A percentile compares a stretch with the other conserved stretches of the same genome.
Evolutionary conservation across 2,113 vertebrate species (phyloP).

Genomic region (Psilopsiagon aurifrons): DNA sequence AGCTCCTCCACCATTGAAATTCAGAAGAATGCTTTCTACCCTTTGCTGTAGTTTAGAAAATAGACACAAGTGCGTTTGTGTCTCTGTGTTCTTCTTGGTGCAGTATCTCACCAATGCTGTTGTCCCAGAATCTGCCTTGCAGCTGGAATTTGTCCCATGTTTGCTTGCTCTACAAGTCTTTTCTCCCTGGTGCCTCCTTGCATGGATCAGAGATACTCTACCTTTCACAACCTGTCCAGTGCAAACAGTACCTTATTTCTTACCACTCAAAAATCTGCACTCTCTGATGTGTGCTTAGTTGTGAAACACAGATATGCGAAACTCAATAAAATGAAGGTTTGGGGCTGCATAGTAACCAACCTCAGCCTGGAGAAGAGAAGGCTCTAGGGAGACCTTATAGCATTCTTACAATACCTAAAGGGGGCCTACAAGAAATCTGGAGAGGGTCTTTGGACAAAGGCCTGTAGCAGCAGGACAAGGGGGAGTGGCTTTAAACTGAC

Average conservation of each 20-base stretch:
- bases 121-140: not conserved
- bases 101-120: too few species aligned
- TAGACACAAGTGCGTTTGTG: not conserved
- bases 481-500: too few species aligned
- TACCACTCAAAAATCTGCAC: not conserved
- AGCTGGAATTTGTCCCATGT: not conserved
- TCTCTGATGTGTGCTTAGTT: not conserved
- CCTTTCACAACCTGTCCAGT: not conserved
- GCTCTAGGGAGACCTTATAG: too few species aligned
- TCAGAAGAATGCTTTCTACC: not conserved
- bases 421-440: too few species aligned
- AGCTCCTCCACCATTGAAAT: not conserved
- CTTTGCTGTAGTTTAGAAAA: not conserved
- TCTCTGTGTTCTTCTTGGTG: not conserved
- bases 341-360: not conserved
- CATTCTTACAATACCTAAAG: too few species aligned
- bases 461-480: too few species aligned
- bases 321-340: not conserved
- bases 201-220: not conserved
- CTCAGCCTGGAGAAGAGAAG: too few species aligned
- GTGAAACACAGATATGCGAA: not conserved
- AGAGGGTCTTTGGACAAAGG: too few species aligned
- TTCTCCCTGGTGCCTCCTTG: not conserved
- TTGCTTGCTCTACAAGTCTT: fast-evolving
- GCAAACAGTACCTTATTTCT: not conserved